phyloP scores from a whole-genome alignment of 2,797 vertebrate genomes.

The Atherinosoma microstoma region DNA sequence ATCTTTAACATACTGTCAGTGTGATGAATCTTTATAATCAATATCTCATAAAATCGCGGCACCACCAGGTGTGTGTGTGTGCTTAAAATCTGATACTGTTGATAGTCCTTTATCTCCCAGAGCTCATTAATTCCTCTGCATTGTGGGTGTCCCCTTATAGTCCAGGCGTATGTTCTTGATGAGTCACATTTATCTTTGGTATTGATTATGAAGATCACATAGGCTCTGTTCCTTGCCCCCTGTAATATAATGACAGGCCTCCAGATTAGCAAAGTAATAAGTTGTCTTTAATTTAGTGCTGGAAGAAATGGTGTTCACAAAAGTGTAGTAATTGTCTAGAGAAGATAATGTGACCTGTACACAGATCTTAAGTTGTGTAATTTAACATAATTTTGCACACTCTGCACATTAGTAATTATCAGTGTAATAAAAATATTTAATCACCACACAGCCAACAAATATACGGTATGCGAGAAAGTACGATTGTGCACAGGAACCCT shows the following conservation, averaged over 20 bases:
- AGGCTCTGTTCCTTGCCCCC: conserved; percentile 53
- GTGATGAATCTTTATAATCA: conserved; percentile 50
- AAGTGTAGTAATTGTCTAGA: conserved; percentile 26
- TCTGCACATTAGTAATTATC: conserved; percentile 35
- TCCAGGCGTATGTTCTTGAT: conserved; percentile 48
- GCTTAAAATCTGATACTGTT: conserved; percentile 15
- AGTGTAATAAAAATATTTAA: conserved; percentile 33
- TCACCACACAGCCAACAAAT: conserved; percentile 31
- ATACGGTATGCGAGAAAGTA: conserved; percentile 5
- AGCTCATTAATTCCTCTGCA: conserved; percentile 63
- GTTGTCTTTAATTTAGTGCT: conserved; percentile 38
- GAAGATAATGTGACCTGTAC: conserved; percentile 25
- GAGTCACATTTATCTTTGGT: conserved; percentile 63
- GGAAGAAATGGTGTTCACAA: conserved; percentile 17
- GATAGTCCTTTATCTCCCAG: conserved; percentile 34
- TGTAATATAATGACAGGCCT: conserved; percentile 68
- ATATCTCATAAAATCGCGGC: conserved; percentile 43
- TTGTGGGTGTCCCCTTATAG: conserved; percentile 40
- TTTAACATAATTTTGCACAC: conserved; percentile 41
- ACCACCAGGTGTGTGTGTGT: conserved; percentile 24
- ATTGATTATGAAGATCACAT: conserved; percentile 63
- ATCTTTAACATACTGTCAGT: conserved; percentile 20
- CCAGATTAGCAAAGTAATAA: conserved; percentile 61
- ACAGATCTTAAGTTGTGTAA: conserved; percentile 37
- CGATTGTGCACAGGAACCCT: not conserved